phyloP scores from a whole-genome alignment of 2,113 vertebrate species.

The Lasiurus borealis region DNA sequence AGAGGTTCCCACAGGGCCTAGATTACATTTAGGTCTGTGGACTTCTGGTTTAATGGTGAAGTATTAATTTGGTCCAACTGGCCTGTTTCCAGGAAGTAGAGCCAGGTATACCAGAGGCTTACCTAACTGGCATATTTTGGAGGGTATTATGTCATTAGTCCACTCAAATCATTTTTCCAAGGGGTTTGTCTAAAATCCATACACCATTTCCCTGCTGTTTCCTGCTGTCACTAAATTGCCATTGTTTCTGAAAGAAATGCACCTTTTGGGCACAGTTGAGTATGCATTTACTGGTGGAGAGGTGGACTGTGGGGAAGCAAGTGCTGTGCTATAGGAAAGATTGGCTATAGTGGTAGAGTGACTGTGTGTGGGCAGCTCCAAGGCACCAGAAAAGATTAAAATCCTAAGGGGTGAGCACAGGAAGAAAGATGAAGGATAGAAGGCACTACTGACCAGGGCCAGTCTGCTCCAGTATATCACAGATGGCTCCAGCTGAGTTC shows the following conservation, averaged over 20 bases:
- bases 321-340: accelerated
- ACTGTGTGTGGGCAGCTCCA: accelerated
- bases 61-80: no score
- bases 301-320: accelerated
- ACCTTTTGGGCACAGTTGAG: background rate
- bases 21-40: background rate
- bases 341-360: accelerated
- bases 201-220: accelerated
- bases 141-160: accelerated
- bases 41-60: background rate
- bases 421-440: accelerated
- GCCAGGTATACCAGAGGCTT: background rate
- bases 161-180: background rate
- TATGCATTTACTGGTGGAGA: accelerated
- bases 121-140: no score
- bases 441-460: accelerated
- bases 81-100: no score
- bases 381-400: background rate
- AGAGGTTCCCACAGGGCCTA: no score
- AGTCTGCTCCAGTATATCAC: accelerated
- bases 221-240: background rate
- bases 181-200: background rate
- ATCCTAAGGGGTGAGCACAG: accelerated
- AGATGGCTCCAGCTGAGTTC: accelerated
- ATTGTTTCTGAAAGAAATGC: accelerated